A percentile compares a stretch with the other conserved stretches of the same genome.
Evolutionary conservation across 2,113 vertebrate species (phyloP).

Genomic region (Synodontis membranacea): DNA sequence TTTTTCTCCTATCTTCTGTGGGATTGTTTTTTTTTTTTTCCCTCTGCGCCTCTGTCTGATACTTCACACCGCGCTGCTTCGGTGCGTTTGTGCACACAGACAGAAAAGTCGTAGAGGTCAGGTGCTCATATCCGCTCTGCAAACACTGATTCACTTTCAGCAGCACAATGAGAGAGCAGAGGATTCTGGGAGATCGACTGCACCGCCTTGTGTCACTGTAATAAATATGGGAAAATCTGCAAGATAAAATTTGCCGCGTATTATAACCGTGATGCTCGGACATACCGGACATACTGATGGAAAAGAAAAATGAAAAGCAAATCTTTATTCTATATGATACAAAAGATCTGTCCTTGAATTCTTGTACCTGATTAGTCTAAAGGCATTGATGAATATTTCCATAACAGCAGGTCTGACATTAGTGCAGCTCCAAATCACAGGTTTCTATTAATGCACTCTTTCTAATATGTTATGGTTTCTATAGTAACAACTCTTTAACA

Average conservation of each 20-base stretch:
- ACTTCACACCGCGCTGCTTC: slow-evolving; percentile 15
- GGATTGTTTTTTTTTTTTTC: too few species aligned
- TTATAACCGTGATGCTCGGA: not conserved
- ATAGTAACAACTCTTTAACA: not conserved
- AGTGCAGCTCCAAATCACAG: not conserved
- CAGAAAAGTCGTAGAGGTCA: slow-evolving; percentile 10
- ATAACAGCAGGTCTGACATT: not conserved
- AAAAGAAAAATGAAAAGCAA: not conserved
- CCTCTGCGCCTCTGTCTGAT: not conserved
- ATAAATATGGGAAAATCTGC: not conserved
- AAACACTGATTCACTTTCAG: slow-evolving; percentile 28
- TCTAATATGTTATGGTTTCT: not conserved
- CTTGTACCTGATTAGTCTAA: not conserved
- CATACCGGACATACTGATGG: not conserved
- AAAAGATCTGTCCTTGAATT: not conserved
- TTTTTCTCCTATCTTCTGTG: not conserved
- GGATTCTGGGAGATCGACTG: slow-evolving; percentile 8
- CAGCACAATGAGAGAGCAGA: slow-evolving; percentile 12
- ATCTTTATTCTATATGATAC: not conserved
- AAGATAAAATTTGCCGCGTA: not conserved
- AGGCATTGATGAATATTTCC: not conserved
- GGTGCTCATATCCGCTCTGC: slow-evolving; percentile 31
- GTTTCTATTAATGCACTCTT: not conserved
- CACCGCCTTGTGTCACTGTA: not conserved
- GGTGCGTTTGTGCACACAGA: slow-evolving; percentile 47